Percentiles rank a stretch among this genome's conserved stretches.
phyloP scores from a whole-genome alignment of 1,140 invertebrate genomes.

The Drosophila pandora region DNA sequence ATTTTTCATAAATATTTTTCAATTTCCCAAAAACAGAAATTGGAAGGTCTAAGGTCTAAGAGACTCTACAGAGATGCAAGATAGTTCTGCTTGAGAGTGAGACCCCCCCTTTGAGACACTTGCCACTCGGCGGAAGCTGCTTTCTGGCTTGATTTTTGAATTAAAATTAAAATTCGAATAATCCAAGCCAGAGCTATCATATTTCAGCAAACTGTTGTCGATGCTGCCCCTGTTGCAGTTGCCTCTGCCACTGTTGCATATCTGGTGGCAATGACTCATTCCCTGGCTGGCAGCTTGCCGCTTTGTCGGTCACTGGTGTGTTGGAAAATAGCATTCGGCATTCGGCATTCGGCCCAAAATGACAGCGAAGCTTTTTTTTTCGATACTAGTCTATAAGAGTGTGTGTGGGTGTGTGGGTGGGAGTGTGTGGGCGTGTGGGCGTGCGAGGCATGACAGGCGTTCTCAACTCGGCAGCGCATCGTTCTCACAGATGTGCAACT shows the following conservation, averaged over 20 bases:
- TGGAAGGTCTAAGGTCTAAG: not conserved
- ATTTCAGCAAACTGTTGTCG: slow-evolving; percentile 48
- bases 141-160: not conserved
- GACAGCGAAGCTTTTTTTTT: slow-evolving; percentile 59
- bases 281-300: not conserved
- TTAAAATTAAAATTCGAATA: too few species aligned
- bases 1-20: slow-evolving; percentile 56
- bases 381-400: too few species aligned
- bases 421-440: slow-evolving; percentile 30
- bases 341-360: slow-evolving; percentile 8
- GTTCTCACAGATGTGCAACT: slow-evolving; percentile 58
- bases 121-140: slow-evolving; percentile 16
- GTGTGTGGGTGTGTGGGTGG: too few species aligned
- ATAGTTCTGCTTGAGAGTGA: not conserved
- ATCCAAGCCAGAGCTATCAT: slow-evolving; percentile 1
- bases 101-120: slow-evolving; percentile 6
- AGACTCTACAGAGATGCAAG: slow-evolving; percentile 5
- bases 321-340: slow-evolving; percentile 56
- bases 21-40: slow-evolving; percentile 40
- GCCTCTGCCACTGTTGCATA: slow-evolving; percentile 17
- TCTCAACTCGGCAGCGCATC: slow-evolving; percentile 29
- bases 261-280: slow-evolving; percentile 57
- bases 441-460: slow-evolving; percentile 43
- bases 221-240: slow-evolving; percentile 14
- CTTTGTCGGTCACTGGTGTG: slow-evolving; percentile 47